A percentile compares a stretch with the other conserved stretches of the same genome.
Conservation (phyloP, 64 coral and sea anemone species). For the Porites lutea region DNA sequence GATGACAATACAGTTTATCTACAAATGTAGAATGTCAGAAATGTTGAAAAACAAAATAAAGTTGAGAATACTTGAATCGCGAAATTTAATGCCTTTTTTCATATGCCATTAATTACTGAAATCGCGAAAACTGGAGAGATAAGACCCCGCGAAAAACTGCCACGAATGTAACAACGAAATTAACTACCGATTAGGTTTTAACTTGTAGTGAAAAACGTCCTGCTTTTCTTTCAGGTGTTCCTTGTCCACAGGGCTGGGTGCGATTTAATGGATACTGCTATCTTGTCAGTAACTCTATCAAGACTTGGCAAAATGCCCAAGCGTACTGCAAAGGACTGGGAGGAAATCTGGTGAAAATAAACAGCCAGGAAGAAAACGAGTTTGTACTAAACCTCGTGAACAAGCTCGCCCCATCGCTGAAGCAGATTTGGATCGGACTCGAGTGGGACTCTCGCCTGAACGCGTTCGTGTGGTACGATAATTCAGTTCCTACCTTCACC, state of each 20-base stretch:
- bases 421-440: constrained; percentile 2
- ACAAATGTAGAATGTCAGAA: too few species aligned
- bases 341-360: not conserved
- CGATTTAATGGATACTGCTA: not conserved
- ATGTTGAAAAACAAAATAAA: too few species aligned
- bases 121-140: too few species aligned
- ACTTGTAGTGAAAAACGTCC: too few species aligned
- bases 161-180: too few species aligned
- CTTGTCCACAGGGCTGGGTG: not conserved
- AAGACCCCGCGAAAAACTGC: too few species aligned
- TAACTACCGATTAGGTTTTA: too few species aligned
- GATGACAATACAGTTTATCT: too few species aligned
- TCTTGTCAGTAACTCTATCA: not conserved
- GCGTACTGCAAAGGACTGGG: not conserved
- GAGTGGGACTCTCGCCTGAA: not conserved
- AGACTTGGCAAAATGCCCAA: not conserved
- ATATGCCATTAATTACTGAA: too few species aligned
- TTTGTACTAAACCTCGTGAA: not conserved
- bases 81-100: too few species aligned
- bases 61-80: too few species aligned
- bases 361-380: constrained; percentile 8
- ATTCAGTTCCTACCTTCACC: not conserved
- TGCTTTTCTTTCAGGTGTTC: too few species aligned
- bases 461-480: not conserved
- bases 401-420: not conserved